These are phyloP conservation scores for Ptilodon capucinus DNA, from an alignment of 2,888 invertebrate genomes.

Conservation along the genomic window DNA sequence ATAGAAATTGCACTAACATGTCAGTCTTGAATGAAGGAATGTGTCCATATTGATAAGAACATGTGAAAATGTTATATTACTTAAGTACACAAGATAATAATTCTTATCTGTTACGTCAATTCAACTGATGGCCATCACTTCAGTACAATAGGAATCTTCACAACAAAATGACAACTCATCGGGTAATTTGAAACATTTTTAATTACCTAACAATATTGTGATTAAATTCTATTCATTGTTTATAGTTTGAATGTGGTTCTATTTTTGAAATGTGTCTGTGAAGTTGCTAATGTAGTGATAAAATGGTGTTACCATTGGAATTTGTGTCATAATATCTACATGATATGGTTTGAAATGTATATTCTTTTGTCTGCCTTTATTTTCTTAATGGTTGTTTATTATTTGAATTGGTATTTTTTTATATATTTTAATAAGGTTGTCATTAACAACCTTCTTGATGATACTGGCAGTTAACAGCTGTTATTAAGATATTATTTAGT, in stretches of 20 bases:
- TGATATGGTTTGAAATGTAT: conserved; percentile 24
- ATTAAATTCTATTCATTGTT: conserved; percentile 10
- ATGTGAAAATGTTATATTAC: conserved; percentile 42
- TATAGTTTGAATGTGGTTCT: conserved; percentile 19
- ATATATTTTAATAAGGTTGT: no score
- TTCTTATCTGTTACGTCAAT: conserved; percentile 71
- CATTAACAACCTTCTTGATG: no score
- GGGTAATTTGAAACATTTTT: conserved; percentile 59
- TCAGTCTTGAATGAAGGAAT: conserved; percentile 44
- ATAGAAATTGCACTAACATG: conserved; percentile 20
- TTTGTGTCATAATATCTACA: conserved; percentile 13
- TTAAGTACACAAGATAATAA: conserved; percentile 61
- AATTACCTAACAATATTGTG: conserved; percentile 12
- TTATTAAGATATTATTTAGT: no score
- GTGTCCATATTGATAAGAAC: conserved; percentile 37
- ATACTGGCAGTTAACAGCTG: no score
- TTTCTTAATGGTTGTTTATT: conserved; percentile 5
- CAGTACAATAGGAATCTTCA: conserved; percentile 65
- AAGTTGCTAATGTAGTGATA: conserved; percentile 23
- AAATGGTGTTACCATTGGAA: conserved; percentile 10
- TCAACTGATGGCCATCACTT: conserved; percentile 54
- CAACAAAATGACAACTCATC: conserved; percentile 69
- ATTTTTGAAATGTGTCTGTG: conserved; percentile 25
- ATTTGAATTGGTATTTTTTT: background rate
- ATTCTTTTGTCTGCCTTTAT: conserved; percentile 5